Percentiles rank a stretch among this genome's conserved stretches.
phyloP scores from a whole-genome alignment of 1,140 invertebrate genomes.

The Procambarus virginalis region DNA sequence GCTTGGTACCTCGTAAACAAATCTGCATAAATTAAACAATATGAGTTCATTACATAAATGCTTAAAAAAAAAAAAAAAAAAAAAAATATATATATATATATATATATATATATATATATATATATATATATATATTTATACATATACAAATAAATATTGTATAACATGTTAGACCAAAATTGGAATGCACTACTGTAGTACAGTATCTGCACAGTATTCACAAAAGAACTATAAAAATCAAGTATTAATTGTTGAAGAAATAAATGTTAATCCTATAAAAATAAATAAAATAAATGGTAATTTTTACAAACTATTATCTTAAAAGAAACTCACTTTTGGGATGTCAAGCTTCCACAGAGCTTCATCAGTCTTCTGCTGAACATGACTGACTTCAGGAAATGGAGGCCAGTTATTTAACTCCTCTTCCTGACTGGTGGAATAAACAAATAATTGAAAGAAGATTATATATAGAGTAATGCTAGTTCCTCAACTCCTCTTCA shows the following conservation, averaged over 20 bases:
- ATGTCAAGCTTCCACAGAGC: conserved; percentile 22
- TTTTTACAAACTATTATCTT: no score
- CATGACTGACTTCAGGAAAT: conserved; percentile 38
- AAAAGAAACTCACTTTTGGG: conserved; percentile 26
- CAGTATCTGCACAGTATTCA: no score
- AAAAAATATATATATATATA: no score
- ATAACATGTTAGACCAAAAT: no score
- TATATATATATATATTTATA: not conserved
- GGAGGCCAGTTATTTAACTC: conserved; percentile 21
- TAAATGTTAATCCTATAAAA: not conserved
- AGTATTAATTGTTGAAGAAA: not conserved
- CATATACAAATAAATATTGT: no score
- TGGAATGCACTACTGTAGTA: no score
- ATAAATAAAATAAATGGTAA: no score
- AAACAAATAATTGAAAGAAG: not conserved
- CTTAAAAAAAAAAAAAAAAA: no score
- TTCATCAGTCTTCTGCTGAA: conserved; percentile 33
- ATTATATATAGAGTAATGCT: no score
- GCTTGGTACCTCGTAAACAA: not conserved
- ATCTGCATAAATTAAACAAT: conserved; percentile 1
- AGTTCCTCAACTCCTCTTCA: no score
- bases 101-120: not conserved
- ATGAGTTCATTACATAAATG: not conserved
- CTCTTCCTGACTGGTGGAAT: conserved; percentile 22
- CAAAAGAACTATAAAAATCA: no score